Evolutionary conservation across 2,888 invertebrate species (phyloP).

Genomic region (Drosophila recens): DNA sequence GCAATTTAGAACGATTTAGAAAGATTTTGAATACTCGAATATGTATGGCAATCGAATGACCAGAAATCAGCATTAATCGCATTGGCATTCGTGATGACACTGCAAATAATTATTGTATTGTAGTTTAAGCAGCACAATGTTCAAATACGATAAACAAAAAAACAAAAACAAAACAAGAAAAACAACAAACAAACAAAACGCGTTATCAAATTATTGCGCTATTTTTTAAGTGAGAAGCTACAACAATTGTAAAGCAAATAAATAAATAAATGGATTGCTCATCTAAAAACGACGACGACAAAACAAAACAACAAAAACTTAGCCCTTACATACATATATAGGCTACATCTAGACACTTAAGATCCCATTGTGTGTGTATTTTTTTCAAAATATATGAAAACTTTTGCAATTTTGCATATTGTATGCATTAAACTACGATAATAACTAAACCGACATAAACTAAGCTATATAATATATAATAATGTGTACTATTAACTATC

Average conservation of each 20-base stretch:
- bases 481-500: constrained; percentile 65
- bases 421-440: constrained; percentile 69
- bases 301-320: constrained; percentile 32
- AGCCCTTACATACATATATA: constrained; percentile 32
- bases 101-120: constrained; percentile 50
- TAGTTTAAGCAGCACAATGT: constrained; percentile 54
- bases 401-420: constrained; percentile 65
- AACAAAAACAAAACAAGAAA: constrained; percentile 11
- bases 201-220: constrained; percentile 68
- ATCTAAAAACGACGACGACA: constrained; percentile 31
- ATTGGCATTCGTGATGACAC: constrained; percentile 52
- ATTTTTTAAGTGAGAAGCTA: constrained; percentile 55
- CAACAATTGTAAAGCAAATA: constrained; percentile 46
- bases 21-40: constrained; percentile 72
- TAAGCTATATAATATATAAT: constrained; percentile 61
- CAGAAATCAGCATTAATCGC: constrained; percentile 27
- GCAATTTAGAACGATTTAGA: constrained; percentile 47
- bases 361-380: constrained; percentile 52
- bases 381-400: constrained; percentile 48
- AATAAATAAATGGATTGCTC: constrained; percentile 32
- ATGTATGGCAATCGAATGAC: constrained; percentile 21
- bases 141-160: constrained; percentile 46
- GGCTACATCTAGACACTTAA: constrained; percentile 46
- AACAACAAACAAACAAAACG: constrained; percentile 30
- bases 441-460: constrained; percentile 51